Evolutionary conservation across 2,797 vertebrate species (phyloP).

Genomic region (Coranthus polyacanthus): DNA sequence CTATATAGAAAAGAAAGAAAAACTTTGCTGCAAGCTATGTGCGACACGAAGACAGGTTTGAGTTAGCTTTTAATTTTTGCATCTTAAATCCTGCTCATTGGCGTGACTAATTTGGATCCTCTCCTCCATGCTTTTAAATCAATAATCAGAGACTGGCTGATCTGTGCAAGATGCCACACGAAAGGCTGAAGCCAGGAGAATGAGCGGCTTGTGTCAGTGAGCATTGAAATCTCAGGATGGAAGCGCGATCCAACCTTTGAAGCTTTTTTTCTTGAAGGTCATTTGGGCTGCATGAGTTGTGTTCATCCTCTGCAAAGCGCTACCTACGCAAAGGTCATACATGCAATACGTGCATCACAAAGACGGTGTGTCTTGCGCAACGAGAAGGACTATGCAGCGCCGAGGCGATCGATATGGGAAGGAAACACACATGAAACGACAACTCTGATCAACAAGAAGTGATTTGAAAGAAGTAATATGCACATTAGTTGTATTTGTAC

Average conservation of each 20-base stretch:
- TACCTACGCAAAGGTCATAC: slow-evolving; percentile 64
- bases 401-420: slow-evolving; percentile 9
- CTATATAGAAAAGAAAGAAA: slow-evolving; percentile 18
- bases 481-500: too few relatives aligned
- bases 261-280: slow-evolving; percentile 62
- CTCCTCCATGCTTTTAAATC: slow-evolving; percentile 33
- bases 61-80: slow-evolving; percentile 10
- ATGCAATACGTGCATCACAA: slow-evolving; percentile 42
- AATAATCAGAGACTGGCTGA: slow-evolving; percentile 18
- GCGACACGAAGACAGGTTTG: not conserved
- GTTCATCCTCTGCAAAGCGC: slow-evolving; percentile 52
- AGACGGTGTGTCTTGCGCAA: slow-evolving; percentile 32
- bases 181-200: slow-evolving; percentile 21
- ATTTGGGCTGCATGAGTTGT: slow-evolving; percentile 42
- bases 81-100: not conserved
- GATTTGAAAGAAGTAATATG: not conserved
- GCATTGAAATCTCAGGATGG: slow-evolving; percentile 45
- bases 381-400: slow-evolving; percentile 1
- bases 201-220: slow-evolving; percentile 48
- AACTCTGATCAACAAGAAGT: not conserved
- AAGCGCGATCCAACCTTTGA: slow-evolving; percentile 51
- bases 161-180: slow-evolving; percentile 29
- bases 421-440: not conserved
- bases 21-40: not conserved
- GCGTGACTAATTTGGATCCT: slow-evolving; percentile 3